These are phyloP conservation scores for Lagopus muta DNA, from an alignment of 2,113 vertebrate genomes.

Conservation along the genomic window DNA sequence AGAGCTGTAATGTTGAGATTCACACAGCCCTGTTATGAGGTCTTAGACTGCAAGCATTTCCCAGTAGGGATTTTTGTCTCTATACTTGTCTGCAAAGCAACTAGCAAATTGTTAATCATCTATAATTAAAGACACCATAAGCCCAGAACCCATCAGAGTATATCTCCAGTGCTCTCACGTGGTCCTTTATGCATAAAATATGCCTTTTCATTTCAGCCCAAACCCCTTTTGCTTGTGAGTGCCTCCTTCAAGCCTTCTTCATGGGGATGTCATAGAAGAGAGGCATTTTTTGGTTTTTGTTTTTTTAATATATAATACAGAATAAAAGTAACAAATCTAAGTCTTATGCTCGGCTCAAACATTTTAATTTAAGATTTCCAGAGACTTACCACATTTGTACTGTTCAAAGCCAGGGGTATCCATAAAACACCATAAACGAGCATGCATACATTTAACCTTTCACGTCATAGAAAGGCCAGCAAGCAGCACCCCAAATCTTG, in stretches of 20 bases:
- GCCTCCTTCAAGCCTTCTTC: background rate
- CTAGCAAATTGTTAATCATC: constrained; percentile 36
- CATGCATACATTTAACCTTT: background rate
- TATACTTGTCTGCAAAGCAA: constrained; percentile 21
- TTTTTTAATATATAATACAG: background rate
- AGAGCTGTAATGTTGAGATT: background rate
- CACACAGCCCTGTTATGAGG: background rate
- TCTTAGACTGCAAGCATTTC: background rate
- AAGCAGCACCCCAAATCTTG: background rate
- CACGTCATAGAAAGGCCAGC: background rate
- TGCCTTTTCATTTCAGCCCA: background rate
- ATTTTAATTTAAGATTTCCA: background rate
- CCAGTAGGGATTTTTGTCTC: constrained; percentile 22
- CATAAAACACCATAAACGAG: background rate
- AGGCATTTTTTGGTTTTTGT: background rate
- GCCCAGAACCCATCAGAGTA: background rate
- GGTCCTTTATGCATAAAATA: constrained; percentile 29
- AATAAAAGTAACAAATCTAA: background rate
- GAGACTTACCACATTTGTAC: background rate
- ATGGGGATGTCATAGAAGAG: background rate
- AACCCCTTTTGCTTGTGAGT: background rate
- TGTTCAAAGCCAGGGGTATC: background rate
- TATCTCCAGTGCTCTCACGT: background rate
- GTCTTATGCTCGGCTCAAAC: background rate
- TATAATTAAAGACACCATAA: constrained; percentile 46